phyloP scores from a whole-genome alignment of 2,113 vertebrate genomes.

The Bagarius yarrelli region DNA sequence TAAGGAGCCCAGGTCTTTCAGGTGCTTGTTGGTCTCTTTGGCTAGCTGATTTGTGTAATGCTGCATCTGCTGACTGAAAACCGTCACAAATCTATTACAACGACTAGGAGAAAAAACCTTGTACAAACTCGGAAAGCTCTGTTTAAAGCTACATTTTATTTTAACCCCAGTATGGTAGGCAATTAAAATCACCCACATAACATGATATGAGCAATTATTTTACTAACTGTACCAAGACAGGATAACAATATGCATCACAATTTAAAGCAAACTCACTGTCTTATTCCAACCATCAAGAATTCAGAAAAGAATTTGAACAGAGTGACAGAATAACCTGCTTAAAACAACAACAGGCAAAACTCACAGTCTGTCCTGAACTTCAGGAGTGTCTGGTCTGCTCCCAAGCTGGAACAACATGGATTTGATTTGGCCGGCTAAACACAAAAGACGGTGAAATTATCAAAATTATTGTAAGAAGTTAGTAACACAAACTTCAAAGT shows the following conservation, averaged over 20 bases:
- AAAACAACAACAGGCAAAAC: conserved; percentile 52
- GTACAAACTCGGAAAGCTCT: background rate
- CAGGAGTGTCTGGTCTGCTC: conserved; percentile 82
- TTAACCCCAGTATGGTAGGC: background rate
- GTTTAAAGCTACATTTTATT: background rate
- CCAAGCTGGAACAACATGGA: conserved; percentile 84
- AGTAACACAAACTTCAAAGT: background rate
- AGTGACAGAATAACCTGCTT: background rate
- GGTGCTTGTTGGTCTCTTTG: conserved; percentile 85
- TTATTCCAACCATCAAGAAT: background rate
- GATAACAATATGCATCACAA: no score
- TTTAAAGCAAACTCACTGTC: no score
- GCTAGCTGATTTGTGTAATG: conserved; percentile 85
- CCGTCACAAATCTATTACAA: background rate
- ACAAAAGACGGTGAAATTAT: conserved; percentile 42
- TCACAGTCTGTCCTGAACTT: conserved; percentile 85
- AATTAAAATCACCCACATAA: background rate
- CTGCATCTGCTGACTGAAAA: conserved; percentile 81
- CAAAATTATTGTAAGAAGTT: background rate
- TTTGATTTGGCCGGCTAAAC: conserved; percentile 84
- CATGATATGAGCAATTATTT: background rate
- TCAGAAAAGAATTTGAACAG: background rate
- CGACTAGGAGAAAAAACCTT: background rate
- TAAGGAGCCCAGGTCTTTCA: conserved; percentile 82
- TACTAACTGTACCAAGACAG: no score